Percentiles rank a stretch among this genome's conserved stretches.
Evolutionary conservation across 2,113 vertebrate species (phyloP).

Genomic region (Mesitornis unicolor): DNA sequence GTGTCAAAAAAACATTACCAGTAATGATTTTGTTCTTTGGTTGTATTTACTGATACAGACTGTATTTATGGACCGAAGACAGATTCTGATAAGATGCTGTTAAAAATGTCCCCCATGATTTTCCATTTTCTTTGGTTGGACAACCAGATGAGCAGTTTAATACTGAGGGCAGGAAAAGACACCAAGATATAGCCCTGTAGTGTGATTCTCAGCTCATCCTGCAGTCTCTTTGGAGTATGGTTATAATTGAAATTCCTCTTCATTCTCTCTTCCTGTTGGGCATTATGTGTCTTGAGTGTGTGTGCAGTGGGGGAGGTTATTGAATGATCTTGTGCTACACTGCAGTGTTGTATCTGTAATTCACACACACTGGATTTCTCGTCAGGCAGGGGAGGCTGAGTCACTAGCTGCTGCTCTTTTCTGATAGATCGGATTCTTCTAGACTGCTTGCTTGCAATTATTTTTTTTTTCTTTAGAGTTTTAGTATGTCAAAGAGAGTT

Average conservation of each 20-base stretch:
- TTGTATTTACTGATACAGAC: not conserved
- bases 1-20: not conserved
- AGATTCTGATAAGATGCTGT: not conserved
- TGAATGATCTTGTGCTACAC: not conserved
- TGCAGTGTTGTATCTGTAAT: conserved; percentile 29
- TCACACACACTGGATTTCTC: conserved; percentile 25
- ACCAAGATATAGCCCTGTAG: not conserved
- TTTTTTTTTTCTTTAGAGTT: not conserved
- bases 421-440: not conserved
- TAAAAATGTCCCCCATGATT: not conserved
- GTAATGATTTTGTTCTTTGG: not conserved
- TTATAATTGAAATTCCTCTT: conserved; percentile 22
- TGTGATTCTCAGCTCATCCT: not conserved
- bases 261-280: not conserved
- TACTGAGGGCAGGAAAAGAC: not conserved
- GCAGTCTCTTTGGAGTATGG: not conserved
- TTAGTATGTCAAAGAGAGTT: not conserved
- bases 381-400: conserved; percentile 26
- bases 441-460: not conserved
- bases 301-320: not conserved
- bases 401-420: conserved; percentile 34
- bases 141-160: not conserved
- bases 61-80: not conserved
- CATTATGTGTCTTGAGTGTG: not conserved
- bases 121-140: not conserved